Base-by-base conservation (phyloP, 2,888 invertebrate genomes). In the Nasonia oneida region DNA sequence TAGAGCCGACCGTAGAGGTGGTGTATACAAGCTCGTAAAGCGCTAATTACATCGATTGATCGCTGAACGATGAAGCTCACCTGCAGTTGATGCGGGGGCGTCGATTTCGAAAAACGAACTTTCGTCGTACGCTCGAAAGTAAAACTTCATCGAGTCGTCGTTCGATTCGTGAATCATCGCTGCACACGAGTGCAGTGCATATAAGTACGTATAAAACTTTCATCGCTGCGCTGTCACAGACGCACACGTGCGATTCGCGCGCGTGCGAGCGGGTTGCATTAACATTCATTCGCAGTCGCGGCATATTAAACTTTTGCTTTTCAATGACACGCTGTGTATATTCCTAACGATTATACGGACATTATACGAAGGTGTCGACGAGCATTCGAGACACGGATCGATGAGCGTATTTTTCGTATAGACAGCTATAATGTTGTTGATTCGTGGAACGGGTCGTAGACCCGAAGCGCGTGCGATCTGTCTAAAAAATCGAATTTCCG, bases 11-110 rank as follows among this genome's bases (percentile, higher is more conserved):
- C 75, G 76, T 76, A 4, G 57, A 61, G 33, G 14, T 12, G 33
- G 23, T 50, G 23, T 50, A 42, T 37, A 5, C 47, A 42, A 5
- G 61, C 77, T 73, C 74, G 67, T 61, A 78, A 74, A 85, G n/a
- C 64, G 67, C 47, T 74, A 67, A 74, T 85, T 80, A 64, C 78
- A 76, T 83, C 76, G 70, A 3, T 73, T 18, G n/a, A 42, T 23
- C 42, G 23, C 2, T 29, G 23, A 53, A 81, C 42, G 61, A 74
- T 73, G n/a, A 42, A 15, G 57, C 70, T 70, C 76, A 53, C 76
- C 76, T 76, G 76, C 50, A 42, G 61, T 29, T 14, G 18, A 37
- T 37, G 73, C 73, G 33, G 37, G 18, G 33, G 53, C 6, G n/a
- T 53, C 12, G 39, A 4, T 78, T 47, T 23, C 3, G 33, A 29